Base-by-base conservation (phyloP, 2,113 vertebrate species). In the Phaethornis superciliosus region DNA sequence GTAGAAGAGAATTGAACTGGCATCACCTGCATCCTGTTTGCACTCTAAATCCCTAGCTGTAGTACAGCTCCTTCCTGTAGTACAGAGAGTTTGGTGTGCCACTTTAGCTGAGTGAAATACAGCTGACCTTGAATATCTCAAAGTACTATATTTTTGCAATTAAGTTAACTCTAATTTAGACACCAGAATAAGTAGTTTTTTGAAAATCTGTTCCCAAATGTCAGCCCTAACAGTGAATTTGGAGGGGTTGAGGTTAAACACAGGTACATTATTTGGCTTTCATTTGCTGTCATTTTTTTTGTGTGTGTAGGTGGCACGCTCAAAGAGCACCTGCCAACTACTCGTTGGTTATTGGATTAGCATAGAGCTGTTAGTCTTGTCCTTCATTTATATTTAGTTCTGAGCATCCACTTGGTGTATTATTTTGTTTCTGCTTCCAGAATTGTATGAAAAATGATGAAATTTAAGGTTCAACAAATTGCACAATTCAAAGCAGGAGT, bases 301-400 rank as follows among this genome's bases (percentile, higher is more conserved):
- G 33, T 82, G 89, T 82, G 89, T 67, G 89, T 91, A 80, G 89
- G 89, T 93, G 93, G 91, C 22, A 88, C 90, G 17, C 68, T 96
- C n/a, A 56, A 83, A 72, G 42, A 94, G 59, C 71, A 91, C 75
- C 68, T 95, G 89, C 49, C 89, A 95, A 49, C 32, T 59, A 22
- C 35, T 88, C 77, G 59, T 5, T 92, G 89, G 37, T 52, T 93
- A 49, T 82, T 93, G 78, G 70, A 75, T 89, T 87, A 56, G 81
- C 60, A 60, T 62, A 86, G 69, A 92, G 56, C 27, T 93, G 51
- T 52, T 93, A 63, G 74, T 52, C 52, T 75, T 65, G 35, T 71
- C 44, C n/a, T 77, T 90, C 35, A 56, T 84, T 89, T 85, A 64
- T 4, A 2, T 52, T 85, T 63, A 49, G 19, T 80, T 91, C 22